A percentile compares a stretch with the other conserved stretches of the same genome.
Evolutionary conservation across 2,797 vertebrate genomes (phyloP).

Genomic region (Acanthurus lineatus): DNA sequence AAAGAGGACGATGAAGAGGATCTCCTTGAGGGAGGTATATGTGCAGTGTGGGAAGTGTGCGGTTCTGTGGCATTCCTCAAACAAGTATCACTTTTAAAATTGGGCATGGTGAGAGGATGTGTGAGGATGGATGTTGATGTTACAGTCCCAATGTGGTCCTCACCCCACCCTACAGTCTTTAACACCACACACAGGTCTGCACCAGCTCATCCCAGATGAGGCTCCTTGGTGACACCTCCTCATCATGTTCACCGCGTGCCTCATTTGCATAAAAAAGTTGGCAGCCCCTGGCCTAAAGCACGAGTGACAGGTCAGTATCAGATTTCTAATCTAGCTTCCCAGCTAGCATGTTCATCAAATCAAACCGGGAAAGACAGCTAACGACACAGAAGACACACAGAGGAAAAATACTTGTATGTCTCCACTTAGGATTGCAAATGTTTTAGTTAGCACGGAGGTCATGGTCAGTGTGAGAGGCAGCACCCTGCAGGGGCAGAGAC

Average conservation of each 20-base stretch:
- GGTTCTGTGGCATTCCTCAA: not conserved
- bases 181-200: not conserved
- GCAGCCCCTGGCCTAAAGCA: constrained; percentile 13
- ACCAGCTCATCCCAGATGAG: constrained; percentile 7
- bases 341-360: constrained; percentile 55
- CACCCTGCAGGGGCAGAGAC: constrained; percentile 4
- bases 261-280: constrained; percentile 49
- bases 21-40: not conserved
- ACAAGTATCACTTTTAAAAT: not conserved
- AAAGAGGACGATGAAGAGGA: not conserved
- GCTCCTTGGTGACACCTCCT: not conserved
- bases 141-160: constrained; percentile 7
- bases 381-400: constrained; percentile 16
- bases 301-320: constrained; percentile 39
- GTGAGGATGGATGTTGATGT: not conserved
- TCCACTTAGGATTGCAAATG: not conserved
- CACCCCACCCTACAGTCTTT: constrained; percentile 6
- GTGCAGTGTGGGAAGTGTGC: constrained; percentile 1
- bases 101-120: not conserved
- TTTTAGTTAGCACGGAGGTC: constrained; percentile 28
- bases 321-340: constrained; percentile 29
- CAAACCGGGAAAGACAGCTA: constrained; percentile 42
- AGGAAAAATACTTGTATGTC: not conserved
- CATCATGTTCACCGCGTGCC: constrained; percentile 4
- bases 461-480: constrained; percentile 33